phyloP scores from a whole-genome alignment of 1,140 invertebrate species.

The Bombus affinis region DNA sequence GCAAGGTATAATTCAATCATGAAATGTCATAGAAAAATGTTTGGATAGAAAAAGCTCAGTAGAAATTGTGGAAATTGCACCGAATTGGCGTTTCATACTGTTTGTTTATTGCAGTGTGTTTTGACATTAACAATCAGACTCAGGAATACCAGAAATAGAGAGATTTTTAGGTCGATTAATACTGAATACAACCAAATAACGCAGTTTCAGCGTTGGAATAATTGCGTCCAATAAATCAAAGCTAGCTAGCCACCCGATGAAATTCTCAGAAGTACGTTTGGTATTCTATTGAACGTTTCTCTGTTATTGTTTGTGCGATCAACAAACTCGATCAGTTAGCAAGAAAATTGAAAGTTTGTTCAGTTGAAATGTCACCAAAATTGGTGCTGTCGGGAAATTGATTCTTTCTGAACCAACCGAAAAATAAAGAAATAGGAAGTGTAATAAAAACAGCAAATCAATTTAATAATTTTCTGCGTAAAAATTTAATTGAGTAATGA shows the following conservation, averaged over 20 bases:
- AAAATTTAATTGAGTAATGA: background rate
- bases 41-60: too few relatives aligned
- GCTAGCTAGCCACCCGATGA: background rate
- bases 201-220: background rate
- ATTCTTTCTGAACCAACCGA: background rate
- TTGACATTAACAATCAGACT: background rate
- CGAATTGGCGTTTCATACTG: too few relatives aligned
- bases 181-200: slow-evolving; percentile 4
- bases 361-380: background rate
- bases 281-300: background rate
- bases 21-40: too few relatives aligned
- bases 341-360: slow-evolving; percentile 2
- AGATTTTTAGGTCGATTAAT: slow-evolving; percentile 1
- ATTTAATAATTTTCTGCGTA: background rate
- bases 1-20: background rate
- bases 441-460: background rate
- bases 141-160: background rate
- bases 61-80: background rate
- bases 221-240: slow-evolving; percentile 35
- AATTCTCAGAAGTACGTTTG: background rate
- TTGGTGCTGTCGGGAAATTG: background rate
- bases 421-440: too few relatives aligned
- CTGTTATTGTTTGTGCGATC: background rate
- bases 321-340: background rate
- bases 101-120: background rate